Evolutionary conservation across 1,140 invertebrate species (phyloP).

Genomic region (Trichonephila inaurata): DNA sequence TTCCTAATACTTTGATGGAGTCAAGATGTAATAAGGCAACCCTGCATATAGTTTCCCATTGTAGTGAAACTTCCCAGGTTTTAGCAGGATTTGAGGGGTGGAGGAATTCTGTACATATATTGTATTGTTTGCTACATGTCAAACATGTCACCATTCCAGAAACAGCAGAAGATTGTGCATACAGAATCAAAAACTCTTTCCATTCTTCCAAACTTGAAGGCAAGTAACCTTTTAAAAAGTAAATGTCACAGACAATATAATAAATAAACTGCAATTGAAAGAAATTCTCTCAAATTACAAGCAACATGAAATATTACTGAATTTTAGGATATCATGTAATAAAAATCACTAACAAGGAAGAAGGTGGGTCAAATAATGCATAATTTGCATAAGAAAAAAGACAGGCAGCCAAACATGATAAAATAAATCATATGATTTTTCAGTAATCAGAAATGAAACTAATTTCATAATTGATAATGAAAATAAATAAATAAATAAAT

Average conservation of each 20-base stretch:
- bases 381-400: background rate
- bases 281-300: too few relatives aligned
- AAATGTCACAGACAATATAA: background rate
- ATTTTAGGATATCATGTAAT: too few relatives aligned
- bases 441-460: too few relatives aligned
- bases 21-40: constrained; percentile 64
- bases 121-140: constrained; percentile 40
- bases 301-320: too few relatives aligned
- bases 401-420: background rate
- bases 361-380: background rate
- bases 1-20: constrained; percentile 68
- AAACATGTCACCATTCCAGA: constrained; percentile 47
- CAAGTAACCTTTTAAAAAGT: constrained; percentile 57
- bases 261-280: too few relatives aligned
- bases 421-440: background rate
- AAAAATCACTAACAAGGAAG: too few relatives aligned
- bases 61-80: constrained; percentile 50
- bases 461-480: background rate
- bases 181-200: constrained; percentile 59
- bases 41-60: constrained; percentile 65
- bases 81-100: background rate
- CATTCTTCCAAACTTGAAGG: constrained; percentile 62
- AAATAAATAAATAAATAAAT: too few relatives aligned
- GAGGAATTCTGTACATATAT: constrained; percentile 36
- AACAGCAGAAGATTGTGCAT: constrained; percentile 36